Evolutionary conservation across 1,140 invertebrate species (phyloP), one percentile per base, ranked within the genome.

Genomic region (Drosophila orena): DNA sequence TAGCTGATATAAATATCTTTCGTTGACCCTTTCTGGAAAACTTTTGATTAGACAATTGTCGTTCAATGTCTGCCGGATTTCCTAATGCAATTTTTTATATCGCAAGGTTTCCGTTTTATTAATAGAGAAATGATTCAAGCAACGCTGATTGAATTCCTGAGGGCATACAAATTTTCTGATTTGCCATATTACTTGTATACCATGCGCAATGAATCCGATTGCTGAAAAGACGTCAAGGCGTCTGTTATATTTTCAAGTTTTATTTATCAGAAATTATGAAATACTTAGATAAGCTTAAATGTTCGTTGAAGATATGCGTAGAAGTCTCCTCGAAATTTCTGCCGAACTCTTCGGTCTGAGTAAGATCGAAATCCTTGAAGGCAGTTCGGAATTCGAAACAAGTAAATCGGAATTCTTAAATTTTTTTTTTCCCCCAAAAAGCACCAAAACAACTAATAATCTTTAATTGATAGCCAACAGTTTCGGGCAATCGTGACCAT

Each of bases 401-500:
- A 10, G 30, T 30, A 30, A 10, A 30, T 30, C 30, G 2, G 3
- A 30, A 30, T 30, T 30, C 7, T 30, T 2, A 30, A 8, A 30
- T 3, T 30, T 10, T 30, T 8, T 7, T 10, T 8, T 8, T 17
- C n/a, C n/a, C n/a, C 27, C 5, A 43, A 55, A 43, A 55, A 24
- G 4, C 12, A 38, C 24, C 12, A 30, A 20, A 22, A 38, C 44
- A 52, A 17, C 44, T 12, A 35, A 46, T 52, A 73, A 73, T 74
- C 71, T 74, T 14, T 24, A n/a, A 47, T 44, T 59, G 70, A 74
- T 74, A 57, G 27, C 47, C 61, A 24, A 44, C 73, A 58, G 17
- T 42, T 53, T 15, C 14, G 54, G 59, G 58, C 59, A 62, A 55
- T 74, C 69, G 60, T 42, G 40, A 65, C 52, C 35, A 56, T 57